Base-by-base conservation (phyloP, 23 tunicate species). In the Ciona savignyi region DNA sequence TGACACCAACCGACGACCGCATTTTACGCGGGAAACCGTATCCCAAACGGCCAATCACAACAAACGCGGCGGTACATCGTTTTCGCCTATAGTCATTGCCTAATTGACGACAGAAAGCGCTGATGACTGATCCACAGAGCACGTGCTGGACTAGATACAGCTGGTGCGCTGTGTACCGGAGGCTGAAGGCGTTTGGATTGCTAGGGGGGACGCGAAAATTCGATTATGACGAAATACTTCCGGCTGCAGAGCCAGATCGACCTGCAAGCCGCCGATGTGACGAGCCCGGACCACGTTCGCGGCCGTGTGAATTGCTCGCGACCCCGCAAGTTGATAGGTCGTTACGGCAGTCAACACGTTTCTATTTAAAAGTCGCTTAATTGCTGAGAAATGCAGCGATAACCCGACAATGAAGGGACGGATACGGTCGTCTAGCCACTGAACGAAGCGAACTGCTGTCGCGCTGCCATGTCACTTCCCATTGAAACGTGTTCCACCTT, bases 271-370 rank as follows among this genome's bases (percentile, higher is more conserved):
- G 56, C 56, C 56, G 9, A 15, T 42, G 56, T 42, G 56, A 42
- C 56, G 56, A 42, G 56, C 56, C 56, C 56, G 9, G 56, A 15
- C 56, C 56, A 9, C 11, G 56, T 15, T 42, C 56, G 56, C 56
- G 56, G 15, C 11, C 15, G 56, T 42, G 56, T 42, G 56, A 42
- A 42, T 42, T 42, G 56, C 15, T 42, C 56, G 56, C 56, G 56
- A 42, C 56, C 56, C 56, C 56, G 56, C 56, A 15, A n/a, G 56
- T 42, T 42, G 56, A 42, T 42, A 42, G 56, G 56, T 42, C 56
- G 15, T 6, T 42, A 6, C 56, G 56, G 15, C 56, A 42, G 56
- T 42, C 56, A 42, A 9, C 15, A 42, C 56, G 9, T 42, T 15
- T 42, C 56, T 42, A 42, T 42, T 42, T 42, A 9, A n/a, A 15